phyloP scores from a whole-genome alignment of 2,888 invertebrate species.

The Melipona bicolor region DNA sequence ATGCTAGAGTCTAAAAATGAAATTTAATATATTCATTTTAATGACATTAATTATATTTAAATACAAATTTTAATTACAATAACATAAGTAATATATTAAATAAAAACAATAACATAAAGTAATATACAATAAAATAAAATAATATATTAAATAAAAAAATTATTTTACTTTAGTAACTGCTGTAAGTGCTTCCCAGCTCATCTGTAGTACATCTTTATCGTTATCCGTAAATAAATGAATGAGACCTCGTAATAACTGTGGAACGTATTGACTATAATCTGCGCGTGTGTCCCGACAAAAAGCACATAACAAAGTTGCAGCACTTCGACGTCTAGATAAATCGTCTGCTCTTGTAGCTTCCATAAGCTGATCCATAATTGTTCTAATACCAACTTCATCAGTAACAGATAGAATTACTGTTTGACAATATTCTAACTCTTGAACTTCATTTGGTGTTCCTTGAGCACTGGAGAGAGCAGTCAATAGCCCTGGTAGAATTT shows the following conservation, averaged over 20 bases:
- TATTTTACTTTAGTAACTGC: conserved; percentile 91
- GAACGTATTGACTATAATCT: conserved; percentile 94
- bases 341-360: conserved; percentile 89
- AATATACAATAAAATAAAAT: too few relatives aligned
- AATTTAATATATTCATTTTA: conserved; percentile 2
- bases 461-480: conserved; percentile 90
- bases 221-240: conserved; percentile 93
- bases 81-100: not conserved
- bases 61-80: not conserved
- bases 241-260: conserved; percentile 94
- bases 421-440: conserved; percentile 96
- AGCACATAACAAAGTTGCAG: conserved; percentile 93
- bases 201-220: conserved; percentile 92
- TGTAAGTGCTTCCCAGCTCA: conserved; percentile 96
- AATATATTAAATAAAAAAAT: not conserved
- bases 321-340: conserved; percentile 90
- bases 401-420: conserved; percentile 95
- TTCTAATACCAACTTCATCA: conserved; percentile 94
- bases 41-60: not conserved
- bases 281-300: conserved; percentile 96
- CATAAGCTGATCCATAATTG: conserved; percentile 94
- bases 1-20: conserved; percentile 89
- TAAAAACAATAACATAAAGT: not conserved
- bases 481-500: conserved; percentile 96
- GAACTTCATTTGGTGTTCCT: conserved; percentile 87